Conservation (phyloP, 1,140 invertebrate species). For the Drosophila kepulauana region DNA sequence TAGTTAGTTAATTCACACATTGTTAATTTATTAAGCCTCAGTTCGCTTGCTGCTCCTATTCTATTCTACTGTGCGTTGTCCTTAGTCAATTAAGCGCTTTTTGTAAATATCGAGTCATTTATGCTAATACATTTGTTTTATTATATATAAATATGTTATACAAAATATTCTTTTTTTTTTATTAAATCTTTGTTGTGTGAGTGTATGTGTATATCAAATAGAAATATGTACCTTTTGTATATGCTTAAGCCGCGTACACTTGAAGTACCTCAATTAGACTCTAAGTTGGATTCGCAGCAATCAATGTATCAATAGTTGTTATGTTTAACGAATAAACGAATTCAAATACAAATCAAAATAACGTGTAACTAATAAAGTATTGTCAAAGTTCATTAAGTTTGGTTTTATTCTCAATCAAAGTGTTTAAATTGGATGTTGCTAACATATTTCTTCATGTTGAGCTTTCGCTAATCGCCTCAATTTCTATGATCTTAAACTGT, state of each 20-base stretch:
- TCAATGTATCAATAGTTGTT: conserved; percentile 28
- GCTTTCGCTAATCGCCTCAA: too few species aligned
- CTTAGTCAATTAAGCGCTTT: conserved; percentile 77
- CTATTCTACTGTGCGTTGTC: conserved; percentile 6
- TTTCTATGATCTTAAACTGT: too few species aligned
- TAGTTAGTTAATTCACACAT: conserved; percentile 45
- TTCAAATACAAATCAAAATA: conserved; percentile 15
- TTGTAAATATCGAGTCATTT: conserved; percentile 83
- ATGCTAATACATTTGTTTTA: conserved; percentile 65
- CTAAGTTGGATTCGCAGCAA: conserved; percentile 54
- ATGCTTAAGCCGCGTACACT: conserved; percentile 64
- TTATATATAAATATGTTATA: conserved; percentile 38
- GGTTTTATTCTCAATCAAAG: background rate
- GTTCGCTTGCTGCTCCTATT: conserved; percentile 33
- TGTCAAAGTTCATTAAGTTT: background rate
- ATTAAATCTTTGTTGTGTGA: conserved; percentile 23
- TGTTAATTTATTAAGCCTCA: conserved; percentile 74
- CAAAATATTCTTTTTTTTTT: conserved; percentile 45
- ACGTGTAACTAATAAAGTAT: conserved; percentile 7
- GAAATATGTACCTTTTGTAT: conserved; percentile 42
- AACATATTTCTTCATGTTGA: too few species aligned
- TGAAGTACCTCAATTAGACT: conserved; percentile 72
- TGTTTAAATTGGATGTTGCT: too few species aligned
- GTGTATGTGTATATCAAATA: conserved; percentile 21
- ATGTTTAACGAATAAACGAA: conserved; percentile 33